Base-by-base conservation (phyloP, 2,888 invertebrate genomes). In the Prosopocoilus inquinatus region DNA sequence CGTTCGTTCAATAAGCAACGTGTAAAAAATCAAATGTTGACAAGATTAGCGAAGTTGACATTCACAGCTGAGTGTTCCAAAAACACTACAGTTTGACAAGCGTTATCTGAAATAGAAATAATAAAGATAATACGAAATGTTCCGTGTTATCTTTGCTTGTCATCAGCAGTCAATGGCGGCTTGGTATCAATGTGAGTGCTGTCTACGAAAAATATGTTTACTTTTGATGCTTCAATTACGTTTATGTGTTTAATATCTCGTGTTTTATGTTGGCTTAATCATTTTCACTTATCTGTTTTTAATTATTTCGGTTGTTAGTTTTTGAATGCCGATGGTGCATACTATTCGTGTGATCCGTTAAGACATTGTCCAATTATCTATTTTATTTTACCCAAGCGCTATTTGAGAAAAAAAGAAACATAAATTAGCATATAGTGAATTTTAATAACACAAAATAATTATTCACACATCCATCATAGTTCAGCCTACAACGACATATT, bases 91-190 rank as follows among this genome's bases (percentile, higher is more conserved):
- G 11, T 11, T 13, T 41, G 41, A 41, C 41, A 41, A 13, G 15
- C 47, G 28, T 47, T 47, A 47, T 47, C 47, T 47, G 28, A 47
- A 32, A 47, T 47, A 34, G 47, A 47, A 47, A 47, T 47, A 47
- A 47, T 47, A 47, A 47, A 47, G 47, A 47, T 47, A 47, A 47
- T 34, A 33, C 32, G 47, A 33, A 47, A 47, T 47, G 47, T 47
- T 28, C 32, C 47, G 47, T 34, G 47, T 47, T 47, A 47, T 47
- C 47, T 47, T 12, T 12, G 34, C 47, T 47, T 47, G 47, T 47
- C 47, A 47, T 47, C 47, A 13, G 32, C 47, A 47, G 47, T 47
- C 47, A 47, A 47, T 47, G 47, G 47, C 47, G 47, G 34, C 32
- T 34, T 28, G 34, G 32, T 47, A 47, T 47, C 47, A 34, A 47